Percentiles rank a stretch among this genome's conserved stretches.
phyloP scores from a whole-genome alignment of 2,797 vertebrate species.

The Hylomyscus alleni region DNA sequence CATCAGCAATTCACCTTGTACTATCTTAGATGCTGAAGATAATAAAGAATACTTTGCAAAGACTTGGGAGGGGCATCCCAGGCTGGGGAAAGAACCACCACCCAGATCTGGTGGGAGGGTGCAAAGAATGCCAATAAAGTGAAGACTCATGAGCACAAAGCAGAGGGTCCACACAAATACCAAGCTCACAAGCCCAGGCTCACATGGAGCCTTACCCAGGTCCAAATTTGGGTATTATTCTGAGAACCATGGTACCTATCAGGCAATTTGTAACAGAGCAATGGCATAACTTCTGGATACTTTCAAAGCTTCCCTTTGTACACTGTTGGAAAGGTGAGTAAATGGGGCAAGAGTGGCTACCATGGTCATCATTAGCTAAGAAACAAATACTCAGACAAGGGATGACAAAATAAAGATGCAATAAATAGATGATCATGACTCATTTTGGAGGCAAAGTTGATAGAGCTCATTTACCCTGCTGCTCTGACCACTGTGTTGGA shows the following conservation, averaged over 20 bases:
- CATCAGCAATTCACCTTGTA: neutral
- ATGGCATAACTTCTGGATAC: neutral
- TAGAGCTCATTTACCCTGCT: neutral
- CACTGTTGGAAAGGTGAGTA: neutral
- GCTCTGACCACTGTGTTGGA: neutral
- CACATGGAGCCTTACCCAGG: no score
- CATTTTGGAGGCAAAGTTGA: neutral
- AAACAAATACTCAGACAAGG: neutral
- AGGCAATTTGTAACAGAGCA: neutral
- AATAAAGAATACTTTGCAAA: neutral
- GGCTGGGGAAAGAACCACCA: neutral
- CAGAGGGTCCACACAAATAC: neutral
- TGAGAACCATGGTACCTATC: neutral
- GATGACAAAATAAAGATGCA: no score
- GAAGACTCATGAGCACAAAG: neutral
- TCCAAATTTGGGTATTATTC: neutral
- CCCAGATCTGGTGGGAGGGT: neutral
- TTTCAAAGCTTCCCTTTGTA: neutral
- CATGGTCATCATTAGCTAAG: neutral
- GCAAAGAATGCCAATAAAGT: neutral
- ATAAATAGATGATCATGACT: neutral
- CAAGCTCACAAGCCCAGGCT: accelerated
- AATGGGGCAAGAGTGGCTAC: neutral
- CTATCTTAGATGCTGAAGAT: neutral
- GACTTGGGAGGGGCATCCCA: neutral